Conservation (phyloP, 2,888 invertebrate genomes). For the Himalopsyche anomala region DNA sequence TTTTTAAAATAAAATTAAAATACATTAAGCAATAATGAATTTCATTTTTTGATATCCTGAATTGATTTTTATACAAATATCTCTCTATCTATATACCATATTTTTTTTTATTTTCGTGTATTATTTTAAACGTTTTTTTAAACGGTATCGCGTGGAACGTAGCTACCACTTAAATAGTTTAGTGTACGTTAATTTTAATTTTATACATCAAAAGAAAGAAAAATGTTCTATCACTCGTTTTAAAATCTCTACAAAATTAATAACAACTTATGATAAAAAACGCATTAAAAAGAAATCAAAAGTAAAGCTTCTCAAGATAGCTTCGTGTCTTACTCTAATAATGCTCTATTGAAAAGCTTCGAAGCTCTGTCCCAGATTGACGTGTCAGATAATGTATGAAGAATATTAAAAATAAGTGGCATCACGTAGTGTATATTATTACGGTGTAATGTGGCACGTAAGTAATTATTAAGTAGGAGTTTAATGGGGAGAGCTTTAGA, state of each 20-base stretch:
- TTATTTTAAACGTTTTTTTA: too few species aligned
- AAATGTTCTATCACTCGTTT: too few species aligned
- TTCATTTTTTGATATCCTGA: too few species aligned
- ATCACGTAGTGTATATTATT: constrained; percentile 32
- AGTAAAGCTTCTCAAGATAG: neutral
- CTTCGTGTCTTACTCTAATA: constrained; percentile 16
- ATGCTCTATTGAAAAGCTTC: neutral
- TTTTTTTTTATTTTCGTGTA: too few species aligned
- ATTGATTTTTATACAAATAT: too few species aligned
- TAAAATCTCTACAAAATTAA: neutral
- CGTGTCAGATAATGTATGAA: constrained; percentile 30
- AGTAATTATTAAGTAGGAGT: constrained; percentile 54
- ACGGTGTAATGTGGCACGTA: constrained; percentile 35
- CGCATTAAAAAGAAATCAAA: constrained; percentile 1
- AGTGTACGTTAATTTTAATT: too few species aligned
- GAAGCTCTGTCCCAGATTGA: neutral
- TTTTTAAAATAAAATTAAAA: too few species aligned
- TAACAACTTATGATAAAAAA: neutral
- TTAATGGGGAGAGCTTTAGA: constrained; percentile 48
- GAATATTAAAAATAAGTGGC: constrained; percentile 24
- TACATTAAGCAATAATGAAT: too few species aligned
- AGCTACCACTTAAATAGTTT: too few species aligned
- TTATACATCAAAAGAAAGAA: too few species aligned
- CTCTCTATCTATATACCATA: too few species aligned
- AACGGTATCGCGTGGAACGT: too few species aligned